Conservation (phyloP, 2,888 invertebrate species). For the Caenorhabditis wallacei region DNA sequence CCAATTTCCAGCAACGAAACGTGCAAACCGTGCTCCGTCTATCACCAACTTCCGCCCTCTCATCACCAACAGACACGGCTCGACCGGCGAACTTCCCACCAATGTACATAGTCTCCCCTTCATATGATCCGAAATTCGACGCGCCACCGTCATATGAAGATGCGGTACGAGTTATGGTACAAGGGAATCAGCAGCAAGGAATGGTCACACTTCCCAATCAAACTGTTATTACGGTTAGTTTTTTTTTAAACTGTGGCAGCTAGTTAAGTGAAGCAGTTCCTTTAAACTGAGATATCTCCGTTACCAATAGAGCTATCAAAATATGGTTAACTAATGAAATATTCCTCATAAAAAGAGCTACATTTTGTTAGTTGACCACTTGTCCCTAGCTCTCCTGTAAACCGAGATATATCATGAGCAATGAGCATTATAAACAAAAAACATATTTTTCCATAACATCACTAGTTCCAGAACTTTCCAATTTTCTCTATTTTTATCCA, state of each 20-base stretch:
- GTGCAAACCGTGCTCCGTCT: constrained; percentile 47
- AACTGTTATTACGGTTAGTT: constrained; percentile 52
- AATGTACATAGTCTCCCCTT: constrained; percentile 62
- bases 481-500: not conserved
- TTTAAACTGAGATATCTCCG: no score
- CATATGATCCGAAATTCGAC: constrained; percentile 70
- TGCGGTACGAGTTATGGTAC: constrained; percentile 63
- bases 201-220: constrained; percentile 3
- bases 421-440: no score
- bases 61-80: constrained; percentile 42
- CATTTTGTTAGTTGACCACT: no score
- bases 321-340: no score
- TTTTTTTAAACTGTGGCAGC: not conserved
- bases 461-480: not conserved
- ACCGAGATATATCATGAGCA: no score
- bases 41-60: constrained; percentile 35
- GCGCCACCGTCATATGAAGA: constrained; percentile 73
- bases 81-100: constrained; percentile 63
- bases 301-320: no score
- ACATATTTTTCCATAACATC: no score
- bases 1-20: constrained; percentile 45
- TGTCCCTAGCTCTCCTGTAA: no score
- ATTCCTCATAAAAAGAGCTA: no score
- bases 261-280: no score
- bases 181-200: not conserved